Conservation (phyloP, 1,140 invertebrate genomes). For the Lasioglossum albipes region DNA sequence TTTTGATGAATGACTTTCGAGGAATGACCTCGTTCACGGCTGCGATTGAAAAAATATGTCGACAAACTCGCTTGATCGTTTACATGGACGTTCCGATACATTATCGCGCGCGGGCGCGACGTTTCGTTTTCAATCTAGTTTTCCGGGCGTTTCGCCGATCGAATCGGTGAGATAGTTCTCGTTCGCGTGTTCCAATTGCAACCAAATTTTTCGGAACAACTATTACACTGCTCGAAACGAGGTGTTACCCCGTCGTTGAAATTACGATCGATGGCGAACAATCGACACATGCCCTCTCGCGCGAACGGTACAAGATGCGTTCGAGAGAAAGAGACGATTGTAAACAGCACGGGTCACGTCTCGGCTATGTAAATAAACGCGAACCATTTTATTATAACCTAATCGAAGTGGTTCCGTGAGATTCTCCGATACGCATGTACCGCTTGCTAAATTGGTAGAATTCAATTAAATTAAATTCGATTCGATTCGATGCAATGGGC, state of each 20-base stretch:
- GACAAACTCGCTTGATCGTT: background rate
- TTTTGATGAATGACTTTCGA: too few species aligned
- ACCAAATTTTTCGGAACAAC: background rate
- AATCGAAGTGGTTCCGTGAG: conserved; percentile 2
- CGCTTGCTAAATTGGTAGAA: too few species aligned
- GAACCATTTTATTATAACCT: conserved; percentile 9
- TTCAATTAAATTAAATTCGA: too few species aligned
- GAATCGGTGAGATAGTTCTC: background rate
- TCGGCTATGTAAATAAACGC: background rate
- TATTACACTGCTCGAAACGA: background rate
- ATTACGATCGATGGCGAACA: conserved; percentile 22
- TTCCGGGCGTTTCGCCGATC: background rate
- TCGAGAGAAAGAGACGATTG: background rate
- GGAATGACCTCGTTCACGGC: too few species aligned
- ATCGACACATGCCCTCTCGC: background rate
- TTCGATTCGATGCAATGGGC: too few species aligned
- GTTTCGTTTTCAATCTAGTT: background rate
- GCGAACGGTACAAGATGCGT: background rate
- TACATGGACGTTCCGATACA: conserved; percentile 21
- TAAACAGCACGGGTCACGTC: conserved; percentile 8
- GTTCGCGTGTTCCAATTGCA: too few species aligned
- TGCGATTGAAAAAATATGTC: too few species aligned
- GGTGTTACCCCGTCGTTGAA: background rate
- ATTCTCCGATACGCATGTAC: background rate
- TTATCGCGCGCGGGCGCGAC: too few species aligned